phyloP scores from a whole-genome alignment of 2,113 vertebrate genomes.

The Talpa occidentalis region DNA sequence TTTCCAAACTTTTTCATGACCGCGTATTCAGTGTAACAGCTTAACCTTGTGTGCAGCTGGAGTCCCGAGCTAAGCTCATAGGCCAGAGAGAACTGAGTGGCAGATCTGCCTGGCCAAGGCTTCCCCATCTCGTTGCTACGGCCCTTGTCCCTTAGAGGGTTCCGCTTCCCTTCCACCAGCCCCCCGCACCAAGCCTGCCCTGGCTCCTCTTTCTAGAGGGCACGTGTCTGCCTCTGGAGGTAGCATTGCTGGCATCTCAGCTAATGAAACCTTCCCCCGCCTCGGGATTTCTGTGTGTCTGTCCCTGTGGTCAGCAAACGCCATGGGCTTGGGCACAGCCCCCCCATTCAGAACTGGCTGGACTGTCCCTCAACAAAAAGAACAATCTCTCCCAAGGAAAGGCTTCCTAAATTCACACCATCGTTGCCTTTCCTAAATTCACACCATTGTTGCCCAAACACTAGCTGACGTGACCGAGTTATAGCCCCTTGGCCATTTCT shows the following conservation, averaged over 20 bases:
- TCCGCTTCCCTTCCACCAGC: background rate
- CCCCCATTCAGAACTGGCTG: background rate
- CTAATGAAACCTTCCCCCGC: background rate
- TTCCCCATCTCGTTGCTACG: no score
- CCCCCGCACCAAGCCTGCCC: background rate
- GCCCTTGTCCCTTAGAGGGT: no score
- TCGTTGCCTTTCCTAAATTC: background rate
- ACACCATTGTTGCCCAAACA: background rate
- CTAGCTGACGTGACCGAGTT: background rate
- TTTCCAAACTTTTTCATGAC: background rate
- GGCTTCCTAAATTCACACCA: background rate
- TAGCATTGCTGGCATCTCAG: background rate
- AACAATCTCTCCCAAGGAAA: background rate
- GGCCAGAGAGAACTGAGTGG: background rate
- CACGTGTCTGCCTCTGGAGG: background rate
- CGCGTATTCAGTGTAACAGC: background rate
- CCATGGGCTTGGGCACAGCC: background rate
- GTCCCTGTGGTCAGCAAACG: background rate
- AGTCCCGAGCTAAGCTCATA: background rate
- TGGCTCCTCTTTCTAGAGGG: background rate
- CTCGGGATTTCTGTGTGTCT: background rate
- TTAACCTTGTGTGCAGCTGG: background rate
- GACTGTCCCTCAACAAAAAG: background rate
- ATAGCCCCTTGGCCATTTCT: background rate
- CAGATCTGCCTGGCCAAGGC: no score